Evolutionary conservation across 2,797 vertebrate genomes (phyloP).

Genomic region (Alcedo atthis): DNA sequence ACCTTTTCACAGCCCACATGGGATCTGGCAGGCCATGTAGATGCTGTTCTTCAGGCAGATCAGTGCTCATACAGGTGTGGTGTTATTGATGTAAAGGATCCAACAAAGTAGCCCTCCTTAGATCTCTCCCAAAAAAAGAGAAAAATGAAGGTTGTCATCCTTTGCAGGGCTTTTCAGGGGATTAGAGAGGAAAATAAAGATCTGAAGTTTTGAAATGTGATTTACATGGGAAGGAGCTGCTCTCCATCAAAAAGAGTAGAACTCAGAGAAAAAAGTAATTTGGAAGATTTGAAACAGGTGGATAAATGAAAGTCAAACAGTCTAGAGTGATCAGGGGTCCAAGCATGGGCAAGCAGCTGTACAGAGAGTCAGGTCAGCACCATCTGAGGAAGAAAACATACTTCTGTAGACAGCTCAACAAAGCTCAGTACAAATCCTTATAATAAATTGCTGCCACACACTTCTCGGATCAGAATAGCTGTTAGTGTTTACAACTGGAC

Average conservation of each 20-base stretch:
- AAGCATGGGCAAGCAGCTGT: neutral
- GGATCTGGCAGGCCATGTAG: neutral
- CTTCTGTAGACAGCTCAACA: neutral
- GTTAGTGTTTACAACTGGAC: neutral
- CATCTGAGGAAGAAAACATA: neutral
- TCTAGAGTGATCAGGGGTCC: neutral
- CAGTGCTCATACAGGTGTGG: neutral
- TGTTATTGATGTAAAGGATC: neutral
- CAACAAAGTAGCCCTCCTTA: neutral
- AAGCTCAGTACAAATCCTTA: neutral
- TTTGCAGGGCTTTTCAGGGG: neutral
- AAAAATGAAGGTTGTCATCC: neutral
- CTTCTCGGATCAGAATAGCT: neutral
- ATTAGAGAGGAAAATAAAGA: constrained; percentile 21
- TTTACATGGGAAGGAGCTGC: constrained; percentile 44
- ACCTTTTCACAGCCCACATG: neutral
- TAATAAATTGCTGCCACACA: neutral
- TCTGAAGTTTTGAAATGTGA: constrained; percentile 57
- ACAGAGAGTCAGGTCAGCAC: neutral
- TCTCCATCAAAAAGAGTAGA: neutral
- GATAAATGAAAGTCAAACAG: neutral
- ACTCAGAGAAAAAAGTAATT: neutral
- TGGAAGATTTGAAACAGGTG: constrained; percentile 9
- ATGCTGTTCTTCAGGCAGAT: neutral
- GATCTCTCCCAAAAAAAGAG: neutral